Evolutionary conservation across 1,140 invertebrate genomes (phyloP), one percentile per base, ranked within the genome.

Genomic region (Drosophila jambulina): DNA sequence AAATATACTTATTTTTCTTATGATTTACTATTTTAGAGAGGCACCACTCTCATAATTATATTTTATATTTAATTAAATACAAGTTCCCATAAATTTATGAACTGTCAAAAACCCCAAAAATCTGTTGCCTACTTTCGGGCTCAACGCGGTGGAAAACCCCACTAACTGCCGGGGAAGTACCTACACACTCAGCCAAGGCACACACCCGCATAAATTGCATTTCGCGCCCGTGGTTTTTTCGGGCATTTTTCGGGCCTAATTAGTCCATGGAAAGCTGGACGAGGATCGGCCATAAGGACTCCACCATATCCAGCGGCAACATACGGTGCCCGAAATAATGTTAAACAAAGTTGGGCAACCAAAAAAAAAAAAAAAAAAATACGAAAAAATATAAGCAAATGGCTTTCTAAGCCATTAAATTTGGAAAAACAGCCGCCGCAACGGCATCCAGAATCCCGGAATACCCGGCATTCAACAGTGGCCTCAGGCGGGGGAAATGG

Each of bases 381-480:
- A n/a, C n/a, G n/a, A n/a, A n/a, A 27, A 29, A 82, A 76, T 61
- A 88, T 80, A 84, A 78, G 81, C 77, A 91, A 91, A 92, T 92
- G 78, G 91, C 81, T 92, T 92, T 92, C 91, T 91, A 87, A 80
- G 86, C 86, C 91, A 92, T 92, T 92, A 91, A 92, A 83, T 92
- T 91, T 87, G 75, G 75, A 70, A 82, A 81, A 88, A 84, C 81
- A 90, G 85, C 83, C 83, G 83, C 82, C 72, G 46, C 82, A 83
- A 62, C 71, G 64, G 54, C 71, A 60, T 48, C 38, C 29, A 15
- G 58, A 38, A 21, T 60, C 61, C 61, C 15, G 61, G 61, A 29
- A 23, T 40, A 36, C 51, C 53, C 53, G 27, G 19, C 32, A 72
- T 71, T 71, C 69, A 71, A 71, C 65, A 59, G 51, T 17, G 51